Evolutionary conservation across 2,888 invertebrate species (phyloP).

Genomic region (Cantharis flavilabris): DNA sequence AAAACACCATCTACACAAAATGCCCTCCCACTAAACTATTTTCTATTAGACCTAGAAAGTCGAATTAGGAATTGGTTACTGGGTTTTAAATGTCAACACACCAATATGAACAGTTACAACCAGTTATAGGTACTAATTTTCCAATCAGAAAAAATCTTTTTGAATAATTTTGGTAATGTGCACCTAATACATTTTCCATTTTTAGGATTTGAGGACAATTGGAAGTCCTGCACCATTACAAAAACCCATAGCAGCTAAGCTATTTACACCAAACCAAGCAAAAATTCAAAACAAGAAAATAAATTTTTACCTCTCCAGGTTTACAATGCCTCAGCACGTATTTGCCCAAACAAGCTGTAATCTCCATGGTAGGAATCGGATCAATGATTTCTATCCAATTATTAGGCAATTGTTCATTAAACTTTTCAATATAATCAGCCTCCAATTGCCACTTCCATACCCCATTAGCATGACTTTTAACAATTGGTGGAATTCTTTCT

Average conservation of each 20-base stretch:
- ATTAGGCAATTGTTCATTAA: constrained; percentile 68
- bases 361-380: constrained; percentile 60
- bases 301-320: constrained; percentile 49
- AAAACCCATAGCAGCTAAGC: not conserved
- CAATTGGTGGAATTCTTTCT: constrained; percentile 53
- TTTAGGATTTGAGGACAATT: not conserved
- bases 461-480: constrained; percentile 55
- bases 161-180: too few species aligned
- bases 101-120: too few species aligned
- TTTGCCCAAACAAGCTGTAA: constrained; percentile 52
- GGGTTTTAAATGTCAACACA: too few species aligned
- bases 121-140: too few species aligned
- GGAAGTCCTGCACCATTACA: not conserved
- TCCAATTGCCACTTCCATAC: constrained; percentile 58
- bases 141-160: too few species aligned
- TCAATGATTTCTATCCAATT: constrained; percentile 71
- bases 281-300: not conserved
- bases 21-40: too few species aligned
- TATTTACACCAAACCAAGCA: not conserved
- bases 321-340: constrained; percentile 48
- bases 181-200: not conserved
- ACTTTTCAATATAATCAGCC: constrained; percentile 61
- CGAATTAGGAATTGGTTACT: too few species aligned
- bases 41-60: too few species aligned
- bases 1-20: not conserved